Evolutionary conservation across 2,113 vertebrate species (phyloP).

Genomic region (Verasper variegatus): DNA sequence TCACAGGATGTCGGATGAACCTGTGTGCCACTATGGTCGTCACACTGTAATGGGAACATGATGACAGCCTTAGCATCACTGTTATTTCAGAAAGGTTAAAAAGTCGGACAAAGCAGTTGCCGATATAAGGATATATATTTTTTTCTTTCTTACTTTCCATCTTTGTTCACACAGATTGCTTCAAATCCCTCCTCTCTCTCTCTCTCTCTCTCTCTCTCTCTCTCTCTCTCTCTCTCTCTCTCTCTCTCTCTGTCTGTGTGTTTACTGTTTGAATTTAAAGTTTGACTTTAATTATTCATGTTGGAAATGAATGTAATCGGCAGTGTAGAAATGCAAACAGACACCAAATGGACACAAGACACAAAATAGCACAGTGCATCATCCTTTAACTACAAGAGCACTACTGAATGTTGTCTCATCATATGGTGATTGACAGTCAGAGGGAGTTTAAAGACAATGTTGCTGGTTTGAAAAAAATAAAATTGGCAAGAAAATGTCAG

Average conservation of each 20-base stretch:
- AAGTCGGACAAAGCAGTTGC: conserved; percentile 5
- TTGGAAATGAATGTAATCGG: not conserved
- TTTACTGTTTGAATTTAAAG: not conserved
- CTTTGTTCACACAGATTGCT: not conserved
- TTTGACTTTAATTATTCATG: conserved; percentile 4
- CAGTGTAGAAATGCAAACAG: not conserved
- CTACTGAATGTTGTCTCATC: not conserved
- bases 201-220: not conserved
- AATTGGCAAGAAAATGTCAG: not conserved
- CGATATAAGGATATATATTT: not conserved
- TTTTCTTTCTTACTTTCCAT: conserved; percentile 3
- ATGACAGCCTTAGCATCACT: conserved; percentile 27
- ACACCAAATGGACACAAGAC: conserved; percentile 4
- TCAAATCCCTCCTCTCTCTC: not conserved
- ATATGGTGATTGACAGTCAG: not conserved
- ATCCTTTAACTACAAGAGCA: too few species aligned
- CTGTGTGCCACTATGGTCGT: not conserved
- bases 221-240: not conserved
- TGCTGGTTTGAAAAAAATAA: not conserved
- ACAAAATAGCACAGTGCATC: not conserved
- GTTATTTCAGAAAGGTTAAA: conserved; percentile 27
- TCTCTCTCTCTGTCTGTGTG: not conserved
- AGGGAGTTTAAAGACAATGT: not conserved
- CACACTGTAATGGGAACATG: conserved; percentile 15
- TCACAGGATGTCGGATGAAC: not conserved